Base-by-base conservation (phyloP, 2,113 vertebrate species). In the Pogonocichla stellata region DNA sequence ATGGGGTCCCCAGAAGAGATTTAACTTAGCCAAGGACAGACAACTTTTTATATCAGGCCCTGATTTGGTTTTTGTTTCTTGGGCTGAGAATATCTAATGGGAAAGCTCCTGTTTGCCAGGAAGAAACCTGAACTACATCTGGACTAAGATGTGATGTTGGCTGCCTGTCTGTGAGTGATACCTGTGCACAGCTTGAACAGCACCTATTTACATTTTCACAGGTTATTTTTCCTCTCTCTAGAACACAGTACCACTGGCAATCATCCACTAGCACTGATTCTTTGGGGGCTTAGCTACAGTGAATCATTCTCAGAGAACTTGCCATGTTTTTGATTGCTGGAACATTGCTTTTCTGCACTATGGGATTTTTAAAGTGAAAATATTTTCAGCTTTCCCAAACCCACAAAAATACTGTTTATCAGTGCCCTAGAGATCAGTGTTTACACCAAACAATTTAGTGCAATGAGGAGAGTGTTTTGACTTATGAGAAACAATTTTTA, bases 341-440 rank as follows among this genome's bases (percentile, higher is more conserved):
- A 72, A 67, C 15, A 23, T 10, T 84, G 77, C 28, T 81, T 79
- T 86, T 40, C 54, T 80, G 20, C 34, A 72, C 48, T 31, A 61
- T 17, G 57, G 31, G 61, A 71, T 87, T 92, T 96, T 57, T 38
- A 67, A 84, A 88, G 43, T 51, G 25, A 34, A 91, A 86, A 71
- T 78, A 92, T 54, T 94, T 93, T 57, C 86, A 84, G 43, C 26
- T 71, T 66, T 86, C 28, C 58, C 80, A 90, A 94, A 80, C 8
- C 56, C 64, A 86, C 67, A 86, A 81, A 92, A 90, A 71, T 31
- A 88, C 57, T 66, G 28, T 81, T 78, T 79, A 67, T 90, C 71
- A 47, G 43, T 66, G 71, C n/a, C 64, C 67, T 61, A 50, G 83
- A 88, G 31, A 88, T 71, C 43, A 50, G 16, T 40, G 38, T 51